These are phyloP conservation scores for Falco naumanni DNA, from an alignment of 2,797 vertebrate genomes.

Conservation along the genomic window DNA sequence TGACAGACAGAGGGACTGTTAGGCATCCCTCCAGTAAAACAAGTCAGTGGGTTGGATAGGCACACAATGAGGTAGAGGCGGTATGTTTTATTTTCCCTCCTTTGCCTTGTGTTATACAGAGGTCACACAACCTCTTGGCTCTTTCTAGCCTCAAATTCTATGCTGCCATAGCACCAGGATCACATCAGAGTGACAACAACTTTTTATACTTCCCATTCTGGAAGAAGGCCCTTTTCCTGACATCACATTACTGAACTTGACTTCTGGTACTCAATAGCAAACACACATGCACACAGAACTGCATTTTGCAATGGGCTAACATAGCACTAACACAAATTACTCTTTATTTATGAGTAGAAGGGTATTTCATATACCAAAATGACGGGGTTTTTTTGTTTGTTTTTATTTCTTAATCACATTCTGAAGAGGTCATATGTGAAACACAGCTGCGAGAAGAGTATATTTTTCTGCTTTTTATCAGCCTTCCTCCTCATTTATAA, in stretches of 20 bases:
- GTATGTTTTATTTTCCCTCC: neutral
- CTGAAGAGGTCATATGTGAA: conserved; percentile 18
- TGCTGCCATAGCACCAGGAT: neutral
- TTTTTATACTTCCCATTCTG: neutral
- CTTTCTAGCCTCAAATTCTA: neutral
- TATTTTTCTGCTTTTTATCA: neutral
- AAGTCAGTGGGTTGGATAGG: neutral
- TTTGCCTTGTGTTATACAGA: neutral
- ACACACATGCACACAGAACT: neutral
- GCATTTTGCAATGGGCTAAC: neutral
- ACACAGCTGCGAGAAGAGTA: neutral
- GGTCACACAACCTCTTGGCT: neutral
- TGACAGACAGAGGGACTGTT: neutral
- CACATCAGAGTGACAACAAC: neutral
- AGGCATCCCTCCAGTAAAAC: neutral
- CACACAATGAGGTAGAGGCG: neutral
- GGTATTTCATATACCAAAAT: neutral
- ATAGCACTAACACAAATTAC: neutral
- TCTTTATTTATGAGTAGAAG: neutral
- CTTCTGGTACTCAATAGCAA: neutral
- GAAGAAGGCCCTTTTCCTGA: neutral
- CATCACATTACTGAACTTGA: neutral
- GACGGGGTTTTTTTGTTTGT: neutral
- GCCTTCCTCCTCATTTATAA: neutral
- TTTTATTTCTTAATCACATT: conserved; percentile 45